Base-by-base conservation (phyloP, 2,113 vertebrate genomes). In the Opisthocomus hoazin region DNA sequence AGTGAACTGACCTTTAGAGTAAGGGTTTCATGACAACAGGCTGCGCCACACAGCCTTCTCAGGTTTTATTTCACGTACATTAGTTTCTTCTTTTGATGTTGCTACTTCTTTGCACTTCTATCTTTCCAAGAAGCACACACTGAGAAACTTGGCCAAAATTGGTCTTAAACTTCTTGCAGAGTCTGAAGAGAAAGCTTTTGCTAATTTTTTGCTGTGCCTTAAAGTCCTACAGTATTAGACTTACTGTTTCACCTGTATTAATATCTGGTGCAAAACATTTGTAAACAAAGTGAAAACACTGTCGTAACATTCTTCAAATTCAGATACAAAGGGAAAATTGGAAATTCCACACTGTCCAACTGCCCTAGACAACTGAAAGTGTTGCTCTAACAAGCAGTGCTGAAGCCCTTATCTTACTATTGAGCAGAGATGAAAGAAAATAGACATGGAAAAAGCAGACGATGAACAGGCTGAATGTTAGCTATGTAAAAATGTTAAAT, bases 1-100 rank as follows among this genome's bases (percentile, higher is more conserved):
- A 41, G 84, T 41, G 71, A 94, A 86, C 69, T 88, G 89, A 90
- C 48, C 70, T 87, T 73, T 32, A 75, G 73, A 92, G 95, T 94
- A 96, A 93, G 92, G 91, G 94, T 95, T 97, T 97, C 97, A 95
- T 96, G 90, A 95, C 95, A 81, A 58, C 50, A 65, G 32, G 41
- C 69, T 64, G 60, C 57, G 41, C 37, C 50, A 32, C 34, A 19
- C 41, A 45, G 61, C 54, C 61, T 30, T 17, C 74, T 32, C 54
- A 8, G 45, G 32, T 43, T 69, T 79, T 43, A 53, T 34, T 89
- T 92, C 45, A 53, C 51, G 19, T 60, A 53, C 4, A 15, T 27
- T 36, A 32, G 5, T 76, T 89, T 53, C 50, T 21, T 61, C 23
- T 41, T 24, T 46, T 46, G 46, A 12, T 39, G 41, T 39, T 80